Conservation (phyloP, 1,140 invertebrate species). For the Diorhabda elongata region DNA sequence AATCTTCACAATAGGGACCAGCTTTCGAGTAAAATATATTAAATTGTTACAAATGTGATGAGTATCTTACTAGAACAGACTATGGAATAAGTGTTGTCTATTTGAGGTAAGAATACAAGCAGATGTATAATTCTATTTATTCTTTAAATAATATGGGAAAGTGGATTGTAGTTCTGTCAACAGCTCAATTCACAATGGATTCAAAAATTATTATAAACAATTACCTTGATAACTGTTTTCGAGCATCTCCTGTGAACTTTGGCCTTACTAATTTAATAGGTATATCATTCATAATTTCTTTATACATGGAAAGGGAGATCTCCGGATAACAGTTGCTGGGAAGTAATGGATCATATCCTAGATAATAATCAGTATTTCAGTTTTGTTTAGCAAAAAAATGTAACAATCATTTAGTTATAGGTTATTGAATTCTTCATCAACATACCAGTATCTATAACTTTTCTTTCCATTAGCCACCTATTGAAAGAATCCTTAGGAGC, state of each 20-base stretch:
- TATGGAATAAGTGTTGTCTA: no score
- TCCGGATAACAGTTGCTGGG: conserved; percentile 89
- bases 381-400: not conserved
- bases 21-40: no score
- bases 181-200: no score
- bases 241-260: conserved; percentile 91
- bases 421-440: not conserved
- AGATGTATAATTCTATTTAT: no score
- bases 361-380: conserved; percentile 5
- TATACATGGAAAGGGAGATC: conserved; percentile 91
- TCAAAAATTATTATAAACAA: not conserved
- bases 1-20: no score
- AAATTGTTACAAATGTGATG: no score
- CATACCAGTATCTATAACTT: conserved; percentile 73
- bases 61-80: no score
- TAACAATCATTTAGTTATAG: not conserved
- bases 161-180: no score
- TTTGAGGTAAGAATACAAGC: no score
- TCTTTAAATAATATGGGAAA: no score
- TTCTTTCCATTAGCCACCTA: conserved; percentile 92
- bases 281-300: conserved; percentile 98
- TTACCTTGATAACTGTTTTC: conserved; percentile 84
- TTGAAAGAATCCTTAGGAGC: conserved; percentile 95
- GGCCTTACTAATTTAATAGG: conserved; percentile 92
- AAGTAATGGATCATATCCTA: conserved; percentile 79